phyloP scores from a whole-genome alignment of 2,113 vertebrate species.

The Perca schrenkii region DNA sequence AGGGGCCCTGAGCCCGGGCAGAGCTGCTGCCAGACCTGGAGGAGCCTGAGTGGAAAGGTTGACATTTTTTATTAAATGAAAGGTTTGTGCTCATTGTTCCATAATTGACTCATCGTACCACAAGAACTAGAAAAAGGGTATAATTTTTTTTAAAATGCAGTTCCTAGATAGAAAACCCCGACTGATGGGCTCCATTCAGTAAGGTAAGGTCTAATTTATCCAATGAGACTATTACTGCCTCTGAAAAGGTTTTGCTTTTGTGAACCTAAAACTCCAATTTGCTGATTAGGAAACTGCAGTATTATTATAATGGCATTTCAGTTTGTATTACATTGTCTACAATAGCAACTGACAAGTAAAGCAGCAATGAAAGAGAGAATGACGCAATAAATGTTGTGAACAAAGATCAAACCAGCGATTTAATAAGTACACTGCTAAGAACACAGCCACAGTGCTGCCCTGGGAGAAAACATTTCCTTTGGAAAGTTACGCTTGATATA shows the following conservation, averaged over 20 bases:
- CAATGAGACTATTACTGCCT: slow-evolving; percentile 6
- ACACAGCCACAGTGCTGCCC: slow-evolving; percentile 21
- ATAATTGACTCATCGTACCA: not conserved
- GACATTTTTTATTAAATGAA: not conserved
- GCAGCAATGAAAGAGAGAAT: slow-evolving; percentile 15
- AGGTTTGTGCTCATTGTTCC: not conserved
- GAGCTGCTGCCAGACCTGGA: slow-evolving; percentile 75
- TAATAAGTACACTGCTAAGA: slow-evolving; percentile 44
- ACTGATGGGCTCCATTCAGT: not conserved
- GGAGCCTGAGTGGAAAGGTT: slow-evolving; percentile 54
- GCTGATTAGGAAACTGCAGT: not conserved
- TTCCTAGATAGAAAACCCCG: not conserved
- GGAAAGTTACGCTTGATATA: slow-evolving; percentile 42
- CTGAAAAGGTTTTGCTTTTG: not conserved
- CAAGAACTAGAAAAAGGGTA: not conserved
- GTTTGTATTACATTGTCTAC: slow-evolving; percentile 2
- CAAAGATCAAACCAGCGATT: slow-evolving; percentile 51
- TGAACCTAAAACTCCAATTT: slow-evolving; percentile 2
- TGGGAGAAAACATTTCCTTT: slow-evolving; percentile 45
- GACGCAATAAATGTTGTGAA: slow-evolving; percentile 25
- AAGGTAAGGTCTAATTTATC: not conserved
- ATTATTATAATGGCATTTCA: not conserved
- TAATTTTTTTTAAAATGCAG: not conserved
- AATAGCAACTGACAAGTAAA: slow-evolving; percentile 2
- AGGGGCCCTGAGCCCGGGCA: slow-evolving; percentile 65